These are phyloP conservation scores for Cosmia trapezina DNA, from an alignment of 2,888 invertebrate genomes.

Conservation along the genomic window DNA sequence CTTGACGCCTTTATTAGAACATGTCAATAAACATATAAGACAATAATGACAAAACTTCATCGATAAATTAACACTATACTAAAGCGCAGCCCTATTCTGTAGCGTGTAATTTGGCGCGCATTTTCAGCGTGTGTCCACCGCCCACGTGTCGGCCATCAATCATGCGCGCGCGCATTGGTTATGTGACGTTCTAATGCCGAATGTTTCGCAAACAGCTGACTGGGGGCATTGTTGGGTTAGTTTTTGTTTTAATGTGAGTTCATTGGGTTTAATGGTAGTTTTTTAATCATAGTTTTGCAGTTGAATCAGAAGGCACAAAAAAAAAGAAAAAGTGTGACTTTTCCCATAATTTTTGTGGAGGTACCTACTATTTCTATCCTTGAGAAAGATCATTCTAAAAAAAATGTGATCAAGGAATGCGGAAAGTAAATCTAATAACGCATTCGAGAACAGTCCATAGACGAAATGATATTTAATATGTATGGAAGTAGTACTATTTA, in stretches of 20 bases:
- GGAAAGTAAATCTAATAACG: constrained; percentile 14
- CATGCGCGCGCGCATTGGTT: constrained; percentile 78
- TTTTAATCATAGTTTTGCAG: constrained; percentile 13
- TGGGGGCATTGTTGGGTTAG: constrained; percentile 68
- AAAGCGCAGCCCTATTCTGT: constrained; percentile 64
- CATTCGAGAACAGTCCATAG: constrained; percentile 9
- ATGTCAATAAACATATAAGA: constrained; percentile 1
- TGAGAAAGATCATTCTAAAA: not conserved
- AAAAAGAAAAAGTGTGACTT: not conserved
- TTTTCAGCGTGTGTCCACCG: constrained; percentile 81
- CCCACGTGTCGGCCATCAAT: constrained; percentile 85
- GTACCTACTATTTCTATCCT: not conserved
- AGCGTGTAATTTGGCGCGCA: constrained; percentile 82
- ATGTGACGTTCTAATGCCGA: constrained; percentile 86
- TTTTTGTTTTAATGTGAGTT: constrained; percentile 71
- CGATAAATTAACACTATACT: constrained; percentile 52
- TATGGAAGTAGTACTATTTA: constrained; percentile 28
- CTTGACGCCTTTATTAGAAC: not conserved
- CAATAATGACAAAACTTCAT: constrained; percentile 1
- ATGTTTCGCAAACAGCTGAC: constrained; percentile 82
- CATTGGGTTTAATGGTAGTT: constrained; percentile 50
- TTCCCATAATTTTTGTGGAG: not conserved
- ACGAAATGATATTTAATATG: constrained; percentile 34
- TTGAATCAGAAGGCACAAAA: constrained; percentile 3
- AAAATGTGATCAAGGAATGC: not conserved